Percentiles rank a stretch among this genome's conserved stretches.
Evolutionary conservation across 2,113 vertebrate genomes (phyloP).

Genomic region (Cavia aperea): DNA sequence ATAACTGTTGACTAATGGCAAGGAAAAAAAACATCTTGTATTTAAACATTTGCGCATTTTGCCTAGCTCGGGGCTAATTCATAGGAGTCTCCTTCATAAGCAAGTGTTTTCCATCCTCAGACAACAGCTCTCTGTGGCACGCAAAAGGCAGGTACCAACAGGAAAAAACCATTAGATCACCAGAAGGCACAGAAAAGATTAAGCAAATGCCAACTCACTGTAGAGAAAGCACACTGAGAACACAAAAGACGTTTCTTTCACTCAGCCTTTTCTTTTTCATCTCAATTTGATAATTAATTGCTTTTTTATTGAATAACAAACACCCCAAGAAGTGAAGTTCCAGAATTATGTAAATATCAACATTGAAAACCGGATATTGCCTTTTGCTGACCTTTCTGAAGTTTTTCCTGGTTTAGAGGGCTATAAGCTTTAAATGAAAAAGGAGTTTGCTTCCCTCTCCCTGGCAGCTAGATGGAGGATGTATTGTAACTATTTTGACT

Average conservation of each 20-base stretch:
- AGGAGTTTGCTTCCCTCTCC: background rate
- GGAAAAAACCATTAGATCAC: slow-evolving; percentile 58
- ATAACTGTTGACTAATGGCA: slow-evolving; percentile 51
- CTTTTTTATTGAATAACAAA: slow-evolving; percentile 27
- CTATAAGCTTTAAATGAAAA: background rate
- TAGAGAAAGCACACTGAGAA: background rate
- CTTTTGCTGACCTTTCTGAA: background rate
- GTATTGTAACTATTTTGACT: background rate
- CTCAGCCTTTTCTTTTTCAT: slow-evolving; percentile 17
- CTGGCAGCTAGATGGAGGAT: background rate
- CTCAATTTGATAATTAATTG: background rate
- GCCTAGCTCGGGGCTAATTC: slow-evolving; percentile 40
- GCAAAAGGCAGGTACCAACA: slow-evolving; percentile 54
- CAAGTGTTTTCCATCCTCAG: slow-evolving; percentile 47
- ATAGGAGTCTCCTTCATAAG: slow-evolving; percentile 20
- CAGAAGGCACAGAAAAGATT: slow-evolving; percentile 22
- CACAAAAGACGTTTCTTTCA: background rate
- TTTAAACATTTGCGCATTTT: slow-evolving; percentile 56
- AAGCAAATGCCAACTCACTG: background rate
- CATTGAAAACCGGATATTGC: background rate
- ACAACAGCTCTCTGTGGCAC: slow-evolving; percentile 53
- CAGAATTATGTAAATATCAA: background rate
- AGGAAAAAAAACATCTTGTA: slow-evolving; percentile 44
- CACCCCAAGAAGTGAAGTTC: background rate
- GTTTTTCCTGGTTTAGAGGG: background rate